Evolutionary conservation across 2,888 invertebrate genomes (phyloP).

Genomic region (Rhyacophila evoluta): DNA sequence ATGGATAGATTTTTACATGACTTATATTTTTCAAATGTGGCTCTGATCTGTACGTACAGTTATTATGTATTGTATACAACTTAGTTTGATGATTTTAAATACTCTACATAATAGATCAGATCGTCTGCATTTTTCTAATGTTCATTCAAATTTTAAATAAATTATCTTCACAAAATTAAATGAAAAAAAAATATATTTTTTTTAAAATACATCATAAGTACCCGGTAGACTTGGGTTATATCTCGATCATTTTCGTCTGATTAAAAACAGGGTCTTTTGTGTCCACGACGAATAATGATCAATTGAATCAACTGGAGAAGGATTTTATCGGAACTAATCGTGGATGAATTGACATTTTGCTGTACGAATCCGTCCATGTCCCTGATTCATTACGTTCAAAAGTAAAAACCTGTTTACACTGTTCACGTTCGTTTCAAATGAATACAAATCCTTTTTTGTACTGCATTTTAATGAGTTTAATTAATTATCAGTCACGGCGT

Average conservation of each 20-base stretch:
- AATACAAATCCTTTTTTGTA: background rate
- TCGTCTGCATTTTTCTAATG: too few species aligned
- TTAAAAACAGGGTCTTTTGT: background rate
- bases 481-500: background rate
- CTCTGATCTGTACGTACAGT: too few species aligned
- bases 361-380: background rate
- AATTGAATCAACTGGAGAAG: slow-evolving; percentile 3
- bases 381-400: background rate
- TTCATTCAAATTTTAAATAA: too few species aligned
- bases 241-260: background rate
- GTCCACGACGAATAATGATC: background rate
- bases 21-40: too few species aligned
- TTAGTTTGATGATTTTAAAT: too few species aligned
- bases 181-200: too few species aligned
- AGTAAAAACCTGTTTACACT: background rate
- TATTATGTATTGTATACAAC: too few species aligned
- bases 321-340: background rate
- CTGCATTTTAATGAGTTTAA: background rate
- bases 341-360: background rate
- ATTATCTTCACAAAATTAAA: too few species aligned
- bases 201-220: too few species aligned
- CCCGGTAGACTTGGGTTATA: background rate
- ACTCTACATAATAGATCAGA: too few species aligned
- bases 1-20: too few species aligned
- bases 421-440: background rate